Evolutionary conservation across 2,797 vertebrate genomes (phyloP).

Genomic region (Euthynnus affinis): DNA sequence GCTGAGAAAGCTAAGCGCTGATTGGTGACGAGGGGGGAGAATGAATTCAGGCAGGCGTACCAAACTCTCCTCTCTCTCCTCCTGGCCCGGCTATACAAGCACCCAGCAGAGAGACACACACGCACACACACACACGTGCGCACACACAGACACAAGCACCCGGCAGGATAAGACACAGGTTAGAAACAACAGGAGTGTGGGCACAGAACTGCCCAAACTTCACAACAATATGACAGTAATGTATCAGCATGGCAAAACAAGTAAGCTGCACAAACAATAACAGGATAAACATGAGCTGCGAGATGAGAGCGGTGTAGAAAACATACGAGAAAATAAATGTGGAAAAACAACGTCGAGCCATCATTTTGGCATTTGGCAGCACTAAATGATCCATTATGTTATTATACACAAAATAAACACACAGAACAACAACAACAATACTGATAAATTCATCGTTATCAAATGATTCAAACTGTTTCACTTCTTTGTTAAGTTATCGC

Average conservation of each 20-base stretch:
- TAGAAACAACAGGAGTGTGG: slow-evolving; percentile 67
- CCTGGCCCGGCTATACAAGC: slow-evolving; percentile 90
- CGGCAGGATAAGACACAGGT: slow-evolving; percentile 83
- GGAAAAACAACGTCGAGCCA: slow-evolving; percentile 45
- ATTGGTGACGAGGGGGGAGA: slow-evolving; percentile 59
- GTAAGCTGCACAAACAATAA: slow-evolving; percentile 47
- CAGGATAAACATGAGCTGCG: slow-evolving; percentile 30
- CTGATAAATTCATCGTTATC: not conserved
- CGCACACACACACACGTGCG: slow-evolving; percentile 83
- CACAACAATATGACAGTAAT: slow-evolving; percentile 44
- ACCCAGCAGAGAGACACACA: slow-evolving; percentile 79
- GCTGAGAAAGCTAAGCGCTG: slow-evolving; percentile 58
- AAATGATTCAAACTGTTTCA: too few species aligned
- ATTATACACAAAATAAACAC: slow-evolving; percentile 9
- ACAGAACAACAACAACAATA: not conserved
- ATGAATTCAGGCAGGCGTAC: slow-evolving; percentile 88
- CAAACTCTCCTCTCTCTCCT: slow-evolving; percentile 90
- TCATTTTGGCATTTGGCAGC: not conserved
- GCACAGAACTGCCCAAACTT: slow-evolving; percentile 36
- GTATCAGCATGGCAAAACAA: slow-evolving; percentile 44
- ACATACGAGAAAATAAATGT: slow-evolving; percentile 19
- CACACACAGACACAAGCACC: slow-evolving; percentile 79
- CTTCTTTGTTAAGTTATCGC: too few species aligned
- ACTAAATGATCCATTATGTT: not conserved
- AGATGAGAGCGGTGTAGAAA: slow-evolving; percentile 12